Conservation (phyloP, 2,888 invertebrate genomes). For the Pogonocherus hispidulus region DNA sequence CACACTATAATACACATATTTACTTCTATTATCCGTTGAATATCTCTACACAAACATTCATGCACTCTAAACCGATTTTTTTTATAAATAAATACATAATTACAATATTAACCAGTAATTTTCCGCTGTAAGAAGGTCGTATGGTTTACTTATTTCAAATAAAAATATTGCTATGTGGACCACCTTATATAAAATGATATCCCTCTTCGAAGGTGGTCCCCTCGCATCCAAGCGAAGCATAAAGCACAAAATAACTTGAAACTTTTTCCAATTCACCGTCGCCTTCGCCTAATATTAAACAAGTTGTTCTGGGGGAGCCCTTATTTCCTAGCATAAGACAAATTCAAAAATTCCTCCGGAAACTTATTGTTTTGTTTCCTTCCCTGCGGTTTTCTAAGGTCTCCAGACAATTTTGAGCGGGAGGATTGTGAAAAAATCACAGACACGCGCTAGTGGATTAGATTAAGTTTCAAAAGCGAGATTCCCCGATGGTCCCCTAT, state of each 20-base stretch:
- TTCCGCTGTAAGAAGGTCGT: too few species aligned
- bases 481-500: slow-evolving; percentile 1
- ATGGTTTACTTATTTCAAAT: too few species aligned
- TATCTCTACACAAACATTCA: too few species aligned
- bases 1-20: too few species aligned
- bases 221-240: neutral
- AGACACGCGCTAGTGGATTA: neutral
- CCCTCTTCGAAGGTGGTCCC: too few species aligned
- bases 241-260: slow-evolving; percentile 3
- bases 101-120: too few species aligned
- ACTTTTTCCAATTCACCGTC: slow-evolving; percentile 2
- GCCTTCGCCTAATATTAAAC: slow-evolving; percentile 3
- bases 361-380: slow-evolving; percentile 19
- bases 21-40: too few species aligned
- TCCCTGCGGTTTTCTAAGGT: slow-evolving; percentile 10
- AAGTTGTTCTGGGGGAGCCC: neutral
- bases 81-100: too few species aligned
- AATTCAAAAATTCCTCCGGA: neutral
- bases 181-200: too few species aligned
- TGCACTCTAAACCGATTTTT: too few species aligned
- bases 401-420: slow-evolving; percentile 15
- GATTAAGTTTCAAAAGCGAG: slow-evolving; percentile 10
- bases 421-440: slow-evolving; percentile 13
- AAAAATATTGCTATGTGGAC: too few species aligned
- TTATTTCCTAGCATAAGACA: slow-evolving; percentile 7